Conservation (phyloP, 2,797 vertebrate genomes). For the Anniella stebbinsi region DNA sequence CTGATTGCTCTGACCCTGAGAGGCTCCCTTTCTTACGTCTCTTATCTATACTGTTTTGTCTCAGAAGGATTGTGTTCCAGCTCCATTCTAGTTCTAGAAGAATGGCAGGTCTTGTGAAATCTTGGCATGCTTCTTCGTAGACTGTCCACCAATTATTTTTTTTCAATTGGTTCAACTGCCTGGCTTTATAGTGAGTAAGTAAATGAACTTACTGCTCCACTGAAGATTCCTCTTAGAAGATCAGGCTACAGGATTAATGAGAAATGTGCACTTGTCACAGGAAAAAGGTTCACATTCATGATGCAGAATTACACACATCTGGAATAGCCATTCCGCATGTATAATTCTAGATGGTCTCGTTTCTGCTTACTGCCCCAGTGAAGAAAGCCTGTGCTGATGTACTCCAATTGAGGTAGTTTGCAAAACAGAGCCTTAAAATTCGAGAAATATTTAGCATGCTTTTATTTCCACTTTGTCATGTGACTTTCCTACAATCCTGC, state of each 20-base stretch:
- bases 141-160: background rate
- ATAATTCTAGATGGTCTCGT: background rate
- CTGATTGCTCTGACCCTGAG: background rate
- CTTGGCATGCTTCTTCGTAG: background rate
- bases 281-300: background rate
- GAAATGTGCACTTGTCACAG: background rate
- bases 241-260: background rate
- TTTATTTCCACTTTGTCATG: background rate
- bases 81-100: background rate
- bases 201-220: background rate
- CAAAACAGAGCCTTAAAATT: background rate
- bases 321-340: background rate
- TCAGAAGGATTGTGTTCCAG: background rate
- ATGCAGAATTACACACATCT: background rate
- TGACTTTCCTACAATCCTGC: background rate
- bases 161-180: background rate
- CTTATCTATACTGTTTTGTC: background rate
- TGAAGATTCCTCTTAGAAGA: background rate
- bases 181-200: background rate
- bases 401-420: background rate
- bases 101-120: background rate
- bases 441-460: background rate
- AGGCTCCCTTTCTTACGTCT: background rate
- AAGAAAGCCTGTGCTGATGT: background rate
- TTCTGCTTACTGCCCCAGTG: background rate